Evolutionary conservation across 2,113 vertebrate species (phyloP).

Genomic region (Syngnathoides biaculeatus): DNA sequence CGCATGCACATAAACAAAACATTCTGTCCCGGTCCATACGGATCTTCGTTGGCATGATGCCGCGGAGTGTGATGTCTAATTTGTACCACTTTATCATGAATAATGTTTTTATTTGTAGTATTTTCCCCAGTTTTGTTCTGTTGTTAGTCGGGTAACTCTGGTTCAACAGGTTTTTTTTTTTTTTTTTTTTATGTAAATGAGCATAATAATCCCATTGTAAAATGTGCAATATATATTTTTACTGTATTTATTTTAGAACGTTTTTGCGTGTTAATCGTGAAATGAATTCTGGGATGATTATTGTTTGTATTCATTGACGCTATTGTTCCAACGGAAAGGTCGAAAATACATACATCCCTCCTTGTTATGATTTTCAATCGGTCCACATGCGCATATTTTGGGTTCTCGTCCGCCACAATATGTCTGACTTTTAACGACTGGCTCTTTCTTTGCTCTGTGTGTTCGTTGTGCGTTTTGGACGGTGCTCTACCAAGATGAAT

Average conservation of each 20-base stretch:
- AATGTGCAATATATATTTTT: background rate
- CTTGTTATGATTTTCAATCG: background rate
- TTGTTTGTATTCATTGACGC: background rate
- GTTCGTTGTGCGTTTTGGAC: slow-evolving; percentile 61
- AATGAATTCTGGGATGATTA: background rate
- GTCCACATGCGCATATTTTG: background rate
- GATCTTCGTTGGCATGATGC: background rate
- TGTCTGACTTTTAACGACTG: slow-evolving; percentile 55
- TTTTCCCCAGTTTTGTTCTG: background rate
- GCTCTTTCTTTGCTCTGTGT: slow-evolving; percentile 57
- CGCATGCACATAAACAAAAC: background rate
- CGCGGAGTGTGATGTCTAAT: background rate
- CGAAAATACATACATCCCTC: background rate
- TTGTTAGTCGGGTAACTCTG: too few species aligned
- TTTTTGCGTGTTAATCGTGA: background rate
- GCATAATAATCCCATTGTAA: too few species aligned
- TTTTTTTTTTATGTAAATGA: background rate
- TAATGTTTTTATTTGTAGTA: background rate
- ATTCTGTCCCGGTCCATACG: background rate
- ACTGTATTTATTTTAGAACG: background rate
- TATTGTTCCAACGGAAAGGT: background rate
- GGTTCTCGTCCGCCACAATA: background rate
- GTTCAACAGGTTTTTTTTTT: background rate
- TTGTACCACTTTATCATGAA: background rate
- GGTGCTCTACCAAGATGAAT: slow-evolving; percentile 64